phyloP scores from a whole-genome alignment of 1,140 invertebrate species.

The Proctacanthus coquilletti region DNA sequence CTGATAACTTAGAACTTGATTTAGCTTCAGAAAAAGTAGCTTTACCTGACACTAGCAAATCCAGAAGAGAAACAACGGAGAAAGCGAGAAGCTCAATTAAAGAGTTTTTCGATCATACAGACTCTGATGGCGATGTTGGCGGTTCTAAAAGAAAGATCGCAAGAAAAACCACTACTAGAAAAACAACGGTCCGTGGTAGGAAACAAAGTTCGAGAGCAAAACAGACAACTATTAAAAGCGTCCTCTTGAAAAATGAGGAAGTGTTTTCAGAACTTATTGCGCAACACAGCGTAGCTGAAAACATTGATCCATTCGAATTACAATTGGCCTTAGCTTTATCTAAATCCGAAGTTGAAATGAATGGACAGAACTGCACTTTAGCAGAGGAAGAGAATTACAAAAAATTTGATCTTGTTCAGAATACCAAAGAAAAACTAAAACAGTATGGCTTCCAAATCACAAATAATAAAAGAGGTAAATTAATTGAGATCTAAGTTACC shows the following conservation, averaged over 20 bases:
- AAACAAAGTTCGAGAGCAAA: conserved; percentile 1
- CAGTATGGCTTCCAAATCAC: conserved; percentile 16
- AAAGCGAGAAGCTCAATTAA: no score
- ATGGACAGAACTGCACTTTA: conserved; percentile 6
- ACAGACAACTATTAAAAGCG: conserved; percentile 18
- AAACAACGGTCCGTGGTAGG: no score
- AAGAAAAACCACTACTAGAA: background rate
- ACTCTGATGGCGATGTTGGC: no score
- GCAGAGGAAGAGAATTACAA: conserved; percentile 7
- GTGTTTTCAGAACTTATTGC: conserved; percentile 22
- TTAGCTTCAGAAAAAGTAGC: no score
- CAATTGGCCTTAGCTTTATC: conserved; percentile 25
- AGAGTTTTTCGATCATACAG: no score
- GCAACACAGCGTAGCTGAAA: conserved; percentile 21
- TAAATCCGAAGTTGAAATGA: conserved; percentile 19
- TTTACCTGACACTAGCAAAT: no score
- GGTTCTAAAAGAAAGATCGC: no score
- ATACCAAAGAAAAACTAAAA: conserved; percentile 13
- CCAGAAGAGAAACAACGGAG: no score
- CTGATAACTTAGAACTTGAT: no score
- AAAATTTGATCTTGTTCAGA: conserved; percentile 7
- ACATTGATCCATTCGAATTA: conserved; percentile 23
- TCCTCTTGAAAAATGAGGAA: conserved; percentile 22
- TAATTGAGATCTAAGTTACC: background rate
- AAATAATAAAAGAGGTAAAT: background rate